Base-by-base conservation (phyloP, 1,140 invertebrate genomes). In the Drosophila littoralis region DNA sequence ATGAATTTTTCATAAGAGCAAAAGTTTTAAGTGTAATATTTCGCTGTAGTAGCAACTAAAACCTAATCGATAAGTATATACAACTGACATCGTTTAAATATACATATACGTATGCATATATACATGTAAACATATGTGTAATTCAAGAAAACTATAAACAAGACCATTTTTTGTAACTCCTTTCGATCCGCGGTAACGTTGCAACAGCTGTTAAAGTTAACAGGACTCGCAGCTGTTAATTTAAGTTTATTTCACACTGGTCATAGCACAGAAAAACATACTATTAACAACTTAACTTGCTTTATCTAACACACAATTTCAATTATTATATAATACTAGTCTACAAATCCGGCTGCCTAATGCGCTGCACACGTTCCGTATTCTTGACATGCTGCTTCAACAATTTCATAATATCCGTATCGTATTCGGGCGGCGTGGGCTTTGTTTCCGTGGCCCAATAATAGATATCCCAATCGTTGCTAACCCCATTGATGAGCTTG, bases 391-490 rank as follows among this genome's bases (percentile, higher is more conserved):
- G 97, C 77, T 96, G 94, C 90, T 98, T 98, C 1, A 99, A 92
- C 81, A 98, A 92, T 71, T 95, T 91, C 97, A 99, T 98, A 2
- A 99, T 93, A 93, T 97, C 95, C 92, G 96, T 97, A 75, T 98
- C 94, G 93, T 96, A 99, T 92, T 98, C 96, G 40, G 94, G 79
- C 5, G 98, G 98, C 9, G 96, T 97, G 50, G 96, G 94, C 91
- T 97, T 96, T 0, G 95, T 94, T 58, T 94, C 96, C 40, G 96
- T 96, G 2, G 97, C 96, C 98, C 98, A 99, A 86, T 99, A 97
- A 93, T 96, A 99, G 73, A 99, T 96, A 77, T 99, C 98, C 98
- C 98, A 99, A 92, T 99, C 98, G 92, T 99, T 99, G 6, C 96
- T 96, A 13, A 98, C 97, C 45, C 96, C 94, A 93, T 99, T 99